Base-by-base conservation (phyloP, 1,140 invertebrate genomes). In the Helicorthomorpha holstii region DNA sequence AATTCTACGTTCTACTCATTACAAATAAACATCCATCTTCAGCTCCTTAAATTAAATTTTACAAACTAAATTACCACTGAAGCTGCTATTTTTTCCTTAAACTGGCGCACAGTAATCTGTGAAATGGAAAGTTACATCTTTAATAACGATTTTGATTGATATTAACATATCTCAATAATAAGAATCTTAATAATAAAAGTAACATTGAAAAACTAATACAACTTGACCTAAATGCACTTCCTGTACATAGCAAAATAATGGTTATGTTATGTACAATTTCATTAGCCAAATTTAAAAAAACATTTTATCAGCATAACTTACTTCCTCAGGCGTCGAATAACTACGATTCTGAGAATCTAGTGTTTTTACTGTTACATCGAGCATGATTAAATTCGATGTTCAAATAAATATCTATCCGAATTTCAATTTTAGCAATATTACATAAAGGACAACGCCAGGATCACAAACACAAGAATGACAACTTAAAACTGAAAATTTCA, bases 261-360 rank as follows among this genome's bases (percentile, higher is more conserved):
- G 7, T 7, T 46, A 46, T 4, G 44, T 22, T 10, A 22, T 46
- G 19, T 7, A 46, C 7, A 22, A 46, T 25, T 4, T 7, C 7
- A 46, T 46, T 21, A 46, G 19, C 44, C 12, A 19, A 4, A 22
- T 22, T 22, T 10, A 4, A 25, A 21, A 10, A 22, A 46, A 22
- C 7, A 7, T 46, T 10, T 10, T 46, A 19, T 46, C 4, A 46
- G 7, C 44, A 7, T 21, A 7, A 73, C 81, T 83, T 75, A 92
- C 89, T 68, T 88, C 81, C 71, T 92, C 84, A 48, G 85, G 79
- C 29, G 92, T 80, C 50, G 73, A 77, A 68, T 89, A 92, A 25
- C 72, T 71, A 66, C 87, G 85, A 74, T 91, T 91, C 62, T 82
- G 82, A 7, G 88, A 87, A 76, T 95, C 88, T 58, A 95, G 73